A percentile compares a stretch with the other conserved stretches of the same genome.
Evolutionary conservation across 2,113 vertebrate genomes (phyloP).

Genomic region (Nesogale talazaci): DNA sequence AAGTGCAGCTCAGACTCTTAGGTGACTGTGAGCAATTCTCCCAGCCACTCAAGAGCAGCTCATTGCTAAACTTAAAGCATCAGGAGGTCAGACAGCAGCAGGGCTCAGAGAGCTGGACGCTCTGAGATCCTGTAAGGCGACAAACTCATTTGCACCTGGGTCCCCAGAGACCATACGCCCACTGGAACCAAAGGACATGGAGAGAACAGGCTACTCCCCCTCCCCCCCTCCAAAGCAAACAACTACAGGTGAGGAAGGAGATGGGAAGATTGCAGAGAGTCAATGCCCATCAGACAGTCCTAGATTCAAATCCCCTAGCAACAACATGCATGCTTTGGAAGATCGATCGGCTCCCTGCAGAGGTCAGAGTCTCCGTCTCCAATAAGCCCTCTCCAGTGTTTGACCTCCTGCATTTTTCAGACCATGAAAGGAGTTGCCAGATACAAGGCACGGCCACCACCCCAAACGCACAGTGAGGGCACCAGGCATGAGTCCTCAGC

Average conservation of each 20-base stretch:
- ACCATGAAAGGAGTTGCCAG: not conserved
- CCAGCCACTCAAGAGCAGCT: not conserved
- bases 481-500: not conserved
- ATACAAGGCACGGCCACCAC: not conserved
- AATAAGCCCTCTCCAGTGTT: not conserved
- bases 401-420: not conserved
- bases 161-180: not conserved
- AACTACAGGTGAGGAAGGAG: not conserved
- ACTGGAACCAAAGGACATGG: not conserved
- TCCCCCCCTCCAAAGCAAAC: not conserved
- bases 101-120: not conserved
- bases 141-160: not conserved
- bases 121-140: not conserved
- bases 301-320: not conserved
- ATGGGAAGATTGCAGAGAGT: not conserved
- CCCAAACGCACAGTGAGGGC: not conserved
- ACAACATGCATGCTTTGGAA: not conserved
- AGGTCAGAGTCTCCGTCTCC: not conserved
- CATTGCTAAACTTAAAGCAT: not conserved
- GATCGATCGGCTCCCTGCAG: not conserved
- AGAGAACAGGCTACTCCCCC: not conserved
- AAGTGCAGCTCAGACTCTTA: not conserved
- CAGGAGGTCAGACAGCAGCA: not conserved
- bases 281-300: not conserved
- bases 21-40: not conserved